Conservation (phyloP, 2,797 vertebrate genomes). For the Alectoris magna region DNA sequence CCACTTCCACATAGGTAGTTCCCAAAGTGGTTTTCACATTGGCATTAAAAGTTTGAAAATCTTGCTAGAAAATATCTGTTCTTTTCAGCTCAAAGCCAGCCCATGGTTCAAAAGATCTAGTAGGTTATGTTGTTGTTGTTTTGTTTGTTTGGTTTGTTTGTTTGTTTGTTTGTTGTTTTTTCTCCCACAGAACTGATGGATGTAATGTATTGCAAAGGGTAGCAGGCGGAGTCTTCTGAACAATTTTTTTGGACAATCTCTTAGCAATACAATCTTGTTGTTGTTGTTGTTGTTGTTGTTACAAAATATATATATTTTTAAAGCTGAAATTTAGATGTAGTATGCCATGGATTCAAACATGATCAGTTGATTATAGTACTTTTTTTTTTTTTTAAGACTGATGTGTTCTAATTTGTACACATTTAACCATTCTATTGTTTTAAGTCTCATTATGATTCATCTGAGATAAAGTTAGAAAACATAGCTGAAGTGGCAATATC, state of each 20-base stretch:
- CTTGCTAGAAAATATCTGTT: background rate
- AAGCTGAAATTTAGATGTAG: background rate
- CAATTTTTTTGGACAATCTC: background rate
- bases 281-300: background rate
- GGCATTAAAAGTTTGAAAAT: background rate
- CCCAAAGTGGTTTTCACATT: background rate
- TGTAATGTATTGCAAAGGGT: background rate
- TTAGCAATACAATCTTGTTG: background rate
- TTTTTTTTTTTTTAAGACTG: background rate
- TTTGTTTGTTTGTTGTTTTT: too few relatives aligned
- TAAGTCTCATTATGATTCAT: background rate
- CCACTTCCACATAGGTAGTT: background rate
- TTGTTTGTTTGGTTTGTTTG: background rate
- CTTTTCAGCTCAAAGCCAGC: background rate
- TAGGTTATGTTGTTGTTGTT: background rate
- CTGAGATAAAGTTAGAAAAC: background rate
- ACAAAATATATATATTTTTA: background rate
- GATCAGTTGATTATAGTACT: background rate
- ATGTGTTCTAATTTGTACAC: background rate
- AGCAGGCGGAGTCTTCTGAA: background rate
- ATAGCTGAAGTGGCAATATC: background rate
- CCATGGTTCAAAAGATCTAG: background rate
- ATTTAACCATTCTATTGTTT: background rate
- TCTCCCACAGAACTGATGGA: background rate
- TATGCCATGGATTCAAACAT: background rate